Percentiles rank a stretch among this genome's conserved stretches.
Conservation (phyloP, 2,888 invertebrate species). For the Drosophila tripunctata region DNA sequence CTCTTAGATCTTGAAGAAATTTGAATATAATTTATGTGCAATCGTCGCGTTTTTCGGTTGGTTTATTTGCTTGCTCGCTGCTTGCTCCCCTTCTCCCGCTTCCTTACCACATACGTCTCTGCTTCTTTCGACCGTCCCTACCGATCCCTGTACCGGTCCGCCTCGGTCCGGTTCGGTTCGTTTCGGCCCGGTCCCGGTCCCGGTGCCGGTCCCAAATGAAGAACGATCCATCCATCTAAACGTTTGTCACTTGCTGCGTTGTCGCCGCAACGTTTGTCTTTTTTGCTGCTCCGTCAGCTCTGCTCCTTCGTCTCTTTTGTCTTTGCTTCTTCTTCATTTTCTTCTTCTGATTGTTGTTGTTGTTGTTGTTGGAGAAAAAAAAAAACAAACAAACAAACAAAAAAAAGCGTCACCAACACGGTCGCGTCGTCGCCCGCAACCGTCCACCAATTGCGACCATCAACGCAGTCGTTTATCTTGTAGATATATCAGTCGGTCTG, state of each 20-base stretch:
- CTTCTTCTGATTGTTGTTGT: conserved; percentile 19
- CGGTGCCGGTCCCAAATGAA: conserved; percentile 58
- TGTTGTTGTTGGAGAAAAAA: no score
- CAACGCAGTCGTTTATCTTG: conserved; percentile 62
- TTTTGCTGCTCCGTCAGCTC: conserved; percentile 62
- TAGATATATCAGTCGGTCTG: conserved; percentile 64
- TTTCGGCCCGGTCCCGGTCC: conserved; percentile 24
- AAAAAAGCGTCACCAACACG: conserved; percentile 41
- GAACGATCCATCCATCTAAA: conserved; percentile 78
- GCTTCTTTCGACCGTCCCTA: not conserved
- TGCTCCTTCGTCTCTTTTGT: conserved; percentile 68
- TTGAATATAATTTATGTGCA: conserved; percentile 82
- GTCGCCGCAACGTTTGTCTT: conserved; percentile 77
- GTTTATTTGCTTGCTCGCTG: conserved; percentile 57
- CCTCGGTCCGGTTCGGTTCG: conserved; percentile 11
- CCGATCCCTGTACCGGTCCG: conserved; percentile 19
- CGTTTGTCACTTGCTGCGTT: conserved; percentile 76
- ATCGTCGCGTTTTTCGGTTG: conserved; percentile 77
- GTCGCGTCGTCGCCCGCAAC: conserved; percentile 30
- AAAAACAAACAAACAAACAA: no score
- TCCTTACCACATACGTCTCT: not conserved
- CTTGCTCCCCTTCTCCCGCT: conserved; percentile 7
- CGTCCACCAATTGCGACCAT: conserved; percentile 40
- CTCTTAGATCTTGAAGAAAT: conserved; percentile 77
- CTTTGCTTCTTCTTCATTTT: conserved; percentile 20